Evolutionary conservation across 2,888 invertebrate species (phyloP).

Genomic region (Hyposoter didymator): DNA sequence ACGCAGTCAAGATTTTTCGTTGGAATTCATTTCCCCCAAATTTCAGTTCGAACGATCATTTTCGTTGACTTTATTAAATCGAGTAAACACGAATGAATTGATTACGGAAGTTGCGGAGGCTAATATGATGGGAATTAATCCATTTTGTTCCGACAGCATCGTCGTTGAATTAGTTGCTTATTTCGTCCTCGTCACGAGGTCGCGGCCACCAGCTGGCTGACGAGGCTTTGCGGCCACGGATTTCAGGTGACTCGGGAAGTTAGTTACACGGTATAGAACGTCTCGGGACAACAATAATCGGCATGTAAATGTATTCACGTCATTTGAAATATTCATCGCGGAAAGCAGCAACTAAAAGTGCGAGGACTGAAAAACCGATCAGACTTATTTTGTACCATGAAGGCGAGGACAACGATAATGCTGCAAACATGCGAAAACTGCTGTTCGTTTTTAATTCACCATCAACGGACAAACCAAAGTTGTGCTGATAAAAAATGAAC

Average conservation of each 20-base stretch:
- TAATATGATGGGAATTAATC: neutral
- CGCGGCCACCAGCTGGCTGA: neutral
- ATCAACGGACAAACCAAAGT: neutral
- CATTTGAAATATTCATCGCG: conserved; percentile 17
- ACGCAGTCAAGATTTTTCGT: conserved; percentile 21
- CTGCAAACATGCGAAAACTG: neutral
- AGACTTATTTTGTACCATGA: conserved; percentile 12
- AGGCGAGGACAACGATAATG: neutral
- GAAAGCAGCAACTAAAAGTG: conserved; percentile 3
- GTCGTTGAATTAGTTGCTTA: neutral
- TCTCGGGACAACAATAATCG: conserved; percentile 13
- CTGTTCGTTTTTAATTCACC: no score
- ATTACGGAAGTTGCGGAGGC: conserved; percentile 18
- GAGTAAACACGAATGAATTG: conserved; percentile 41
- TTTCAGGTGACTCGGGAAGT: conserved; percentile 6
- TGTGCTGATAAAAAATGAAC: neutral
- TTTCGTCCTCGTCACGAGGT: neutral
- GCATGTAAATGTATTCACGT: conserved; percentile 58
- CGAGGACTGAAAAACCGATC: neutral
- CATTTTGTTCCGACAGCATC: neutral
- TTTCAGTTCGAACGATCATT: conserved; percentile 26
- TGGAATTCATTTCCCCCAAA: conserved; percentile 13
- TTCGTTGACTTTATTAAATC: conserved; percentile 13
- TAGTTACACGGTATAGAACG: conserved; percentile 33
- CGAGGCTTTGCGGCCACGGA: conserved; percentile 19